A percentile compares a stretch with the other conserved stretches of the same genome.
phyloP scores from a whole-genome alignment of 2,113 vertebrate species.

The Ictalurus punctatus region DNA sequence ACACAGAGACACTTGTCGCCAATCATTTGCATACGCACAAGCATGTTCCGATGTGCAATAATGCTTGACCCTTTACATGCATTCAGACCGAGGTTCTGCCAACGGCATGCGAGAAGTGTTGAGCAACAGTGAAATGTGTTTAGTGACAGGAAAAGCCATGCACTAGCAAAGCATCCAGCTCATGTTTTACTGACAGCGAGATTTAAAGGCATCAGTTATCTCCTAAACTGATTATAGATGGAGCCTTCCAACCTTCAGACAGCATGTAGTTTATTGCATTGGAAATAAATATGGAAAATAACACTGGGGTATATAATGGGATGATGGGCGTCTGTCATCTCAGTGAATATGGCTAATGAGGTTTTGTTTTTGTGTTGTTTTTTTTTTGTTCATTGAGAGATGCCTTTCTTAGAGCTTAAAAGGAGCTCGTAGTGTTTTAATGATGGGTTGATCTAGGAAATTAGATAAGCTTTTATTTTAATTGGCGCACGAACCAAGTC shows the following conservation, averaged over 20 bases:
- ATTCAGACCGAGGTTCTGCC: neutral
- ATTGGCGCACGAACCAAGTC: constrained; percentile 40
- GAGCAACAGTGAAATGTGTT: neutral
- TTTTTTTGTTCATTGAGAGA: neutral
- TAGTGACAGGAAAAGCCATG: neutral
- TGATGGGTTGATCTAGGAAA: constrained; percentile 46
- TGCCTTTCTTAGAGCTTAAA: constrained; percentile 22
- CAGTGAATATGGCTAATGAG: constrained; percentile 8
- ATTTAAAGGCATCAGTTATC: constrained; percentile 22
- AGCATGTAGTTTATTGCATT: constrained; percentile 23
- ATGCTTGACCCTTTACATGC: constrained; percentile 20
- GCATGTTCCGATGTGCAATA: constrained; percentile 4
- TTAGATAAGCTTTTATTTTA: constrained; percentile 53
- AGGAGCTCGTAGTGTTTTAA: constrained; percentile 44
- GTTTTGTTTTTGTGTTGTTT: neutral
- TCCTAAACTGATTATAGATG: constrained; percentile 25
- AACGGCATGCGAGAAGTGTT: neutral
- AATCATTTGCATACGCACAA: constrained; percentile 43
- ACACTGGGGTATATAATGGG: neutral
- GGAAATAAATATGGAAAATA: neutral
- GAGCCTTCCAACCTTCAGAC: neutral
- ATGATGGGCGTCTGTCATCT: constrained; percentile 1
- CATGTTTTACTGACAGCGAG: neutral
- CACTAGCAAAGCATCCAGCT: neutral
- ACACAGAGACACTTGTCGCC: constrained; percentile 34